These are phyloP conservation scores for Ailurus styani DNA, from an alignment of 2,113 vertebrate species.

Conservation along the genomic window DNA sequence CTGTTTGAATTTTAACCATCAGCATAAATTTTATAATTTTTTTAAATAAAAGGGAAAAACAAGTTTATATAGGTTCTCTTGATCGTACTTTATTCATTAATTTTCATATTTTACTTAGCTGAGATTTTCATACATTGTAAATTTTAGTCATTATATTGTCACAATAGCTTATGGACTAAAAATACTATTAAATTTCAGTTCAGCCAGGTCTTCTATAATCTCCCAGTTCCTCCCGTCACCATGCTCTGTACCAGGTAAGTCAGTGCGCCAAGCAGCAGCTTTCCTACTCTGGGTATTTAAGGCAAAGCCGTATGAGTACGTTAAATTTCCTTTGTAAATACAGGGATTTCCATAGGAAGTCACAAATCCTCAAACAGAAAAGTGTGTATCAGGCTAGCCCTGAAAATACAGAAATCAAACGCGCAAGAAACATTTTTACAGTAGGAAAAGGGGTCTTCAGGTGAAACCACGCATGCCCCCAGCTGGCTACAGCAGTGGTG, in stretches of 20 bases:
- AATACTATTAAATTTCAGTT: conserved; percentile 50
- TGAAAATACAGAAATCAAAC: conserved; percentile 47
- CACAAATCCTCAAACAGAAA: conserved; percentile 53
- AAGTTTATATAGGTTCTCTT: neutral
- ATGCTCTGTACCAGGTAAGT: conserved; percentile 56
- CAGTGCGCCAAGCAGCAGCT: conserved; percentile 46
- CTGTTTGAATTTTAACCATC: conserved; percentile 18
- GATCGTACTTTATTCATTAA: conserved; percentile 42
- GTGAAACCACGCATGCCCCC: conserved; percentile 26
- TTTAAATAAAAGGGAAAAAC: conserved; percentile 64
- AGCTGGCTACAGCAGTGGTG: conserved; percentile 23
- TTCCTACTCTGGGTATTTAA: conserved; percentile 47
- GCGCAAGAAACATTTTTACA: conserved; percentile 38
- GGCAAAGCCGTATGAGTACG: conserved; percentile 15
- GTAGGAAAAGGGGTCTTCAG: conserved; percentile 37
- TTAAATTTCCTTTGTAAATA: neutral
- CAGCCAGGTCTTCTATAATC: conserved; percentile 47
- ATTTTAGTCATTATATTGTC: neutral
- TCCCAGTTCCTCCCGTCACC: conserved; percentile 32
- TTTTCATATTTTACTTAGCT: conserved; percentile 38
- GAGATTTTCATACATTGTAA: neutral
- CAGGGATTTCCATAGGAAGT: conserved; percentile 39
- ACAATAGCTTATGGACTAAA: neutral
- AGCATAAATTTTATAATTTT: conserved; percentile 35
- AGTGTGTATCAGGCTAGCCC: neutral